Evolutionary conservation across 2,888 invertebrate species (phyloP), one percentile per base, ranked within the genome.

Genomic region (Drosophila anceps): DNA sequence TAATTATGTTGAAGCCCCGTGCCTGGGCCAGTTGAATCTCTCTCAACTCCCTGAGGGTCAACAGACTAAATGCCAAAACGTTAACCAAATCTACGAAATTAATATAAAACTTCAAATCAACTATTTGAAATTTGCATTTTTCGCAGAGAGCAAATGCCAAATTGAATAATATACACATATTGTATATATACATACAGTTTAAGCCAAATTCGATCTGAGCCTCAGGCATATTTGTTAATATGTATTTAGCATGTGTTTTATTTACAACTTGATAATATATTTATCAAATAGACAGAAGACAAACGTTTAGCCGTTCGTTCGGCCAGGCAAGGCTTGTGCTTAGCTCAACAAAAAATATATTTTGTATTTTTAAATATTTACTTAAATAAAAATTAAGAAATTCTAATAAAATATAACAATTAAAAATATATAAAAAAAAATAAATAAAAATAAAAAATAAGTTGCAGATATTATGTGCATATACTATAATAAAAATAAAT

Each of bases 1-100:
- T 59, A 59, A 48, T 59, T 59, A 59, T 37, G 33, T 20, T 33
- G 10, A 20, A 31, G 31, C 24, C 9, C 24, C 9, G 12, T 24
- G 10, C 7, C 1, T 37, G 39, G 24, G 9, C 29, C 27, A 24
- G 18, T 4, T 9, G n/a, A 24, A 12, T 31, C 15, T 3, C 10
- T 12, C 29, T 20, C 20, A 13, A 8, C 12, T 31, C 50, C 31
- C 18, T 5, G 8, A 41, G 33, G 51, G 51, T 9, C 35, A 24
- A 1, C 33, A 9, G 13, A 15, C 29, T 8, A 15, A 12, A 6
- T 18, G 48, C 10, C 29, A 27, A 31, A 48, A 29, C 29, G 6
- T 18, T 31, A 31, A 6, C 18, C 12, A 18, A 50, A 12, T 50
- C 50, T 50, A 31, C 1, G 7, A 37, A n/a, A 53, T 27, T 12